Percentiles rank a stretch among this genome's conserved stretches.
phyloP scores from a whole-genome alignment of 2,113 vertebrate species.

The Circaetus gallicus region DNA sequence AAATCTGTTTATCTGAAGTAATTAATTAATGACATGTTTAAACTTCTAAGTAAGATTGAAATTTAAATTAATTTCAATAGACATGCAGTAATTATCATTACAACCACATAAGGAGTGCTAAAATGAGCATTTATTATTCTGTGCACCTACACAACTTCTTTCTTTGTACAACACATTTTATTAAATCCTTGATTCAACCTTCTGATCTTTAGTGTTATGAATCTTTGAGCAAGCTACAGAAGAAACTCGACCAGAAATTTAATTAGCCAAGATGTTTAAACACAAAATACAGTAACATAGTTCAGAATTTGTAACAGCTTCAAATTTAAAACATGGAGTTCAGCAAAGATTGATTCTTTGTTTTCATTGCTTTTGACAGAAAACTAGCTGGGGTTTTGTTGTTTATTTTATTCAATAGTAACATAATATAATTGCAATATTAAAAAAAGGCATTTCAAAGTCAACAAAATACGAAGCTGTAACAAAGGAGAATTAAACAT shows the following conservation, averaged over 20 bases:
- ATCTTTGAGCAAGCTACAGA: slow-evolving; percentile 27
- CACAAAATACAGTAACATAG: background rate
- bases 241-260: slow-evolving; percentile 32
- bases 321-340: background rate
- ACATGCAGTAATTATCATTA: slow-evolving; percentile 23
- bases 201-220: slow-evolving; percentile 62
- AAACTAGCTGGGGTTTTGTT: background rate
- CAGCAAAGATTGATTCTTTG: background rate
- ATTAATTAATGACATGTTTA: slow-evolving; percentile 31
- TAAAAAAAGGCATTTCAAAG: background rate
- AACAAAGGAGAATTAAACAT: background rate
- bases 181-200: slow-evolving; percentile 66
- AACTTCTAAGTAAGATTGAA: slow-evolving; percentile 33
- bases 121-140: slow-evolving; percentile 52
- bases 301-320: background rate
- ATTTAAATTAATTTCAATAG: slow-evolving; percentile 37
- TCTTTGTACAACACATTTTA: slow-evolving; percentile 55
- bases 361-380: background rate
- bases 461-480: background rate
- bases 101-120: background rate
- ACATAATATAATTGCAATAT: background rate
- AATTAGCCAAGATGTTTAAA: slow-evolving; percentile 43
- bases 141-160: slow-evolving; percentile 39
- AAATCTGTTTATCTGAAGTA: slow-evolving; percentile 28
- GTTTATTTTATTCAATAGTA: background rate